phyloP scores from a whole-genome alignment of 2,888 invertebrate genomes.

The Peribatodes rhomboidaria region DNA sequence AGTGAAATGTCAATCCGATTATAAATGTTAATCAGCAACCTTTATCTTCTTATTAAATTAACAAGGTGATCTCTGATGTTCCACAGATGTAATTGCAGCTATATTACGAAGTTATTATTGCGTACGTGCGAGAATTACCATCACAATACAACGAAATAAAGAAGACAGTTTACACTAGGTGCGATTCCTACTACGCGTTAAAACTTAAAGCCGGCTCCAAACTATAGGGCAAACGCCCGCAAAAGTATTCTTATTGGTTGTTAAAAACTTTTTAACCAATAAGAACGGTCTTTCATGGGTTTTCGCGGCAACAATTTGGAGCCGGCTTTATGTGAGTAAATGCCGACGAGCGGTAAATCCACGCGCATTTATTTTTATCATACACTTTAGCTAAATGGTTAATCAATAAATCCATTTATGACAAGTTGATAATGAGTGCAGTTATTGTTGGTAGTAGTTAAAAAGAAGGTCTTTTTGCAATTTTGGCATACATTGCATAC shows the following conservation, averaged over 20 bases:
- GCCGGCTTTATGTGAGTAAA: constrained; percentile 18
- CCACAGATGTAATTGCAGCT: not conserved
- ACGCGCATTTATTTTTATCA: constrained; percentile 25
- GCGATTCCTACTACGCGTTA: constrained; percentile 42
- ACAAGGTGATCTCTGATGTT: not conserved
- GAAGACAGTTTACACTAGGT: constrained; percentile 30
- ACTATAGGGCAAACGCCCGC: too few relatives aligned
- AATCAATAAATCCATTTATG: constrained; percentile 26
- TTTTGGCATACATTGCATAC: not conserved
- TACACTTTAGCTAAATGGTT: constrained; percentile 28
- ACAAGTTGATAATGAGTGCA: constrained; percentile 19
- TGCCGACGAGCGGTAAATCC: not conserved
- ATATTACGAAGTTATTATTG: not conserved
- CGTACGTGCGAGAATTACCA: not conserved
- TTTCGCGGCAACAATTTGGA: too few relatives aligned
- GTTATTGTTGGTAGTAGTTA: constrained; percentile 2
- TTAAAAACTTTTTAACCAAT: too few relatives aligned
- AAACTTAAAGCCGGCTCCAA: too few relatives aligned
- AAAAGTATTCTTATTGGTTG: too few relatives aligned
- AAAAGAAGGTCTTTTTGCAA: not conserved
- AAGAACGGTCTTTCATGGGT: too few relatives aligned
- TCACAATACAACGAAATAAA: constrained; percentile 26
- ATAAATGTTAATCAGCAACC: not conserved
- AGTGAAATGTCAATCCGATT: constrained; percentile 6
- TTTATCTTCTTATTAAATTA: constrained; percentile 2